Conservation (phyloP, 2,797 vertebrate genomes). For the Uromys caudimaculatus region DNA sequence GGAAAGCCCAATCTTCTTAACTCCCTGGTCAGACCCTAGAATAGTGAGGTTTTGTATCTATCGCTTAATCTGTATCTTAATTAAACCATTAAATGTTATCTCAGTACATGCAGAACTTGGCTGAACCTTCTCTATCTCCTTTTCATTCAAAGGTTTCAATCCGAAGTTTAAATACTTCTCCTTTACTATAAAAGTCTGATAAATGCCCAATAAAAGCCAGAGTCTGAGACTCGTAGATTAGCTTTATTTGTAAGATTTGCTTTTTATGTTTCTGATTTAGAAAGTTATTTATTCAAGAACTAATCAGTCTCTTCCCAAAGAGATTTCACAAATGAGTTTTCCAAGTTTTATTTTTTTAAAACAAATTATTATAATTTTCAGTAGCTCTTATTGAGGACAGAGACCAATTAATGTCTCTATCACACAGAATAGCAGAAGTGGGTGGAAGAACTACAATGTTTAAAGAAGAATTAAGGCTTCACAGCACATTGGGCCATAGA, state of each 20-base stretch:
- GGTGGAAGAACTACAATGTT: neutral
- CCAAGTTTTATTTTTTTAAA: conserved; percentile 41
- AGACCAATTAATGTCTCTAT: conserved; percentile 45
- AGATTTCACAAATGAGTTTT: conserved; percentile 62
- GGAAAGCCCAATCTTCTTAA: conserved; percentile 74
- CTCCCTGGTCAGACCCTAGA: conserved; percentile 44
- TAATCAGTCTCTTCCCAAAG: conserved; percentile 50
- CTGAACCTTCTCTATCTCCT: conserved; percentile 73
- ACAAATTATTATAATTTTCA: conserved; percentile 50
- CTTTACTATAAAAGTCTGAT: conserved; percentile 61
- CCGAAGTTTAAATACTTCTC: conserved; percentile 68
- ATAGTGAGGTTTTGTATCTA: conserved; percentile 80
- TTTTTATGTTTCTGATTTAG: conserved; percentile 48
- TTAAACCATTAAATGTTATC: conserved; percentile 83
- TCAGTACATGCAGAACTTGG: conserved; percentile 70
- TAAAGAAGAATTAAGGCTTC: conserved; percentile 46
- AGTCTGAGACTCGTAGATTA: conserved; percentile 62
- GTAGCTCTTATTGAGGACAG: neutral
- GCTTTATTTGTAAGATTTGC: conserved; percentile 47
- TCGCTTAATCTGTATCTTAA: conserved; percentile 85
- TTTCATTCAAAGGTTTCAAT: conserved; percentile 75
- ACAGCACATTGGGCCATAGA: neutral
- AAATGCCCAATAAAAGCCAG: conserved; percentile 65
- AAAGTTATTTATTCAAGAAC: conserved; percentile 67
- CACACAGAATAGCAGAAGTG: neutral